Conservation (phyloP, 1,140 invertebrate species). For the Drosophila auraria region DNA sequence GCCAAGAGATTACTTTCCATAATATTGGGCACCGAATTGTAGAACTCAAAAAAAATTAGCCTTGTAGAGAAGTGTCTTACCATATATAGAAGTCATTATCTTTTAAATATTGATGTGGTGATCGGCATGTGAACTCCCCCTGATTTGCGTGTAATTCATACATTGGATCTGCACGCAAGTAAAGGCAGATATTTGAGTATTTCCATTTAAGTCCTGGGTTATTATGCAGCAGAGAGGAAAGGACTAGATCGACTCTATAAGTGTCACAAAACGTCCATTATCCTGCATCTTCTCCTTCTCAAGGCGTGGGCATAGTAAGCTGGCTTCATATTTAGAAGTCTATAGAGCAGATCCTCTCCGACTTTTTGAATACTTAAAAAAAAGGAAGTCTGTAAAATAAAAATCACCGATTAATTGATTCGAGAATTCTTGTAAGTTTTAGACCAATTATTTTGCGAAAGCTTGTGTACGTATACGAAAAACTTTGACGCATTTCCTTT, state of each 20-base stretch:
- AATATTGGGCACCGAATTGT: neutral
- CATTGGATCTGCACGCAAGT: neutral
- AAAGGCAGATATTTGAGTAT: neutral
- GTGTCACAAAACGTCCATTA: neutral
- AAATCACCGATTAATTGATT: conserved; percentile 21
- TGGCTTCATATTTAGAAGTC: neutral
- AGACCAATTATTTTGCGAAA: conserved; percentile 41
- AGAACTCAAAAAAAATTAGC: neutral
- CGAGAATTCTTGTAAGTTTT: conserved; percentile 12
- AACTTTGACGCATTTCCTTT: conserved; percentile 45
- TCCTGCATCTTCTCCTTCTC: neutral
- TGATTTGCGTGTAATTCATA: neutral
- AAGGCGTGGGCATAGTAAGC: neutral
- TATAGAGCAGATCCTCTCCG: neutral
- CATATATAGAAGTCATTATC: neutral
- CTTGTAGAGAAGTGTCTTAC: neutral
- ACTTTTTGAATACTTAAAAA: conserved; percentile 1
- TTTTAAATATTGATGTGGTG: neutral
- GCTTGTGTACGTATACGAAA: conserved; percentile 32
- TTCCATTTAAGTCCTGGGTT: neutral
- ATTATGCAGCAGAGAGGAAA: neutral
- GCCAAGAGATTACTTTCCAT: neutral
- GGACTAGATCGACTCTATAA: neutral
- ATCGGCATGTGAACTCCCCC: neutral
- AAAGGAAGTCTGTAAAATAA: conserved; percentile 27